Percentiles rank a stretch among this genome's conserved stretches.
Conservation (phyloP, 2,888 invertebrate species). For the Ashinkailepas kermadecensis region DNA sequence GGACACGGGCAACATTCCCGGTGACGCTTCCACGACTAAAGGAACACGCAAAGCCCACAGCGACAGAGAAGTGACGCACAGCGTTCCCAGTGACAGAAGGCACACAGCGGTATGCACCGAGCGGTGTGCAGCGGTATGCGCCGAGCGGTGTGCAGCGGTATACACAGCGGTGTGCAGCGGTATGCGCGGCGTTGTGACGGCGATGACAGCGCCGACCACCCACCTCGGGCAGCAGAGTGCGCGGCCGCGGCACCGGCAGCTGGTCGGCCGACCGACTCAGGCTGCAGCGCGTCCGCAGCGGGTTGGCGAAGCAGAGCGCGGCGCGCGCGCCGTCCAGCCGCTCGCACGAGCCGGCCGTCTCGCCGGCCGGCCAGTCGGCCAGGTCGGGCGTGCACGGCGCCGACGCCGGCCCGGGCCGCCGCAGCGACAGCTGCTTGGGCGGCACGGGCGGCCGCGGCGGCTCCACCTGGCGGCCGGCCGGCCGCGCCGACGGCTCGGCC, state of each 20-base stretch:
- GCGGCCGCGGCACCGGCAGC: slow-evolving; percentile 12
- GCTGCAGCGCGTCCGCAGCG: neutral
- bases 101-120: too few relatives aligned
- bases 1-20: too few relatives aligned
- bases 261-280: slow-evolving; percentile 11
- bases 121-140: too few relatives aligned
- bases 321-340: neutral
- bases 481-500: neutral
- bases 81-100: too few relatives aligned
- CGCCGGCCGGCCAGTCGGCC: slow-evolving; percentile 5
- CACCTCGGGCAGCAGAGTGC: neutral
- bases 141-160: too few relatives aligned
- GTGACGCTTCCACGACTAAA: too few relatives aligned
- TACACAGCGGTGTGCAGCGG: too few relatives aligned
- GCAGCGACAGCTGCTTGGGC: neutral
- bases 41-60: too few relatives aligned
- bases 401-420: neutral
- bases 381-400: neutral
- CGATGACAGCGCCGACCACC: neutral
- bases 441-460: slow-evolving; percentile 3
- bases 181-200: too few relatives aligned
- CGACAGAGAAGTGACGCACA: too few relatives aligned
- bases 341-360: neutral
- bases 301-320: slow-evolving; percentile 8
- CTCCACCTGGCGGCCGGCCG: slow-evolving; percentile 11